Evolutionary conservation across 2,797 vertebrate genomes (phyloP).

Genomic region (Cheracebus regulus): DNA sequence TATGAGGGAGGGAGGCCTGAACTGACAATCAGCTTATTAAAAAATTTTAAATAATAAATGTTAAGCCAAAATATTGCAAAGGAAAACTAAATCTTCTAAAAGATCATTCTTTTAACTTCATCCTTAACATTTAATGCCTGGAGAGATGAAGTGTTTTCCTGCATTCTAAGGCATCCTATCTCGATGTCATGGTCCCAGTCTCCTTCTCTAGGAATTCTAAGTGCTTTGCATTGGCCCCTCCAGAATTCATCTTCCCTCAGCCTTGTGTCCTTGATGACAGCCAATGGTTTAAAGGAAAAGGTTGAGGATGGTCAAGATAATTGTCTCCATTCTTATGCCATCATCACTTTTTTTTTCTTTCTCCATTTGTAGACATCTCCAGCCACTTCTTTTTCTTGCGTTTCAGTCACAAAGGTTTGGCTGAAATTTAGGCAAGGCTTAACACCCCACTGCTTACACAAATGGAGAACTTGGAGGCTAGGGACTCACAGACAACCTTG

Average conservation of each 20-base stretch:
- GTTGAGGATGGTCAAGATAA: neutral
- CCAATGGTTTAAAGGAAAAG: neutral
- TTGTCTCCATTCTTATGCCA: neutral
- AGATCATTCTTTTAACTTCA: neutral
- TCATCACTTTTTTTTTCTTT: neutral
- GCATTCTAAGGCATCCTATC: neutral
- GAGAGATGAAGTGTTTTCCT: neutral
- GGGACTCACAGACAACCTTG: neutral
- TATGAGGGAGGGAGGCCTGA: neutral
- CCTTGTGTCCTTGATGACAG: neutral
- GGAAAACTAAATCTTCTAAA: neutral
- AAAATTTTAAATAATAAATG: neutral
- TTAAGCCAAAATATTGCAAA: neutral
- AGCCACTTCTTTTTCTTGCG: neutral
- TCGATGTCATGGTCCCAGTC: neutral
- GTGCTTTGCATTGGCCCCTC: neutral
- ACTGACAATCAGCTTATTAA: neutral
- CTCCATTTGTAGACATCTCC: neutral
- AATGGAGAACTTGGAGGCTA: neutral
- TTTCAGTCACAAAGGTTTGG: neutral
- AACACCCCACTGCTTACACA: neutral
- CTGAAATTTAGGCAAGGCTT: neutral
- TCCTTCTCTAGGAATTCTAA: neutral
- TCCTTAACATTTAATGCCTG: neutral
- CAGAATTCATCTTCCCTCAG: neutral